phyloP scores from a whole-genome alignment of 2,888 invertebrate species.

The Caenorhabditis sp. region DNA sequence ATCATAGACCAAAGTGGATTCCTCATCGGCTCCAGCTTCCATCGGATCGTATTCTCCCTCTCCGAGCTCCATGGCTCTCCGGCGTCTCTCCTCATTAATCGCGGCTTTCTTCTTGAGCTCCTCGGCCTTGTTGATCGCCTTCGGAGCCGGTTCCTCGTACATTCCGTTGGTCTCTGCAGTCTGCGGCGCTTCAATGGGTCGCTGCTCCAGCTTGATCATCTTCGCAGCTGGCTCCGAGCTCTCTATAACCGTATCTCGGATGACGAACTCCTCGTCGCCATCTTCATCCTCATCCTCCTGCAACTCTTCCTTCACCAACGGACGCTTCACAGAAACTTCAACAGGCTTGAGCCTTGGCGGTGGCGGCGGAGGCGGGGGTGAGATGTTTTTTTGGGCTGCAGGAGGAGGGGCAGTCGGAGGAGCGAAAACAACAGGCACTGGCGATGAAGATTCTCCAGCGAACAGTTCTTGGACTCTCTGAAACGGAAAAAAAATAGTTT shows the following conservation, averaged over 20 bases:
- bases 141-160: neutral
- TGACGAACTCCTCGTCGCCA: constrained; percentile 52
- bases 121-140: constrained; percentile 22
- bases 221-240: neutral
- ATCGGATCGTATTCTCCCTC: constrained; percentile 59
- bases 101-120: constrained; percentile 21
- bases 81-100: constrained; percentile 15
- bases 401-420: neutral
- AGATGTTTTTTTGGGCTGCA: too few species aligned
- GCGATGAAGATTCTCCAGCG: neutral
- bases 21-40: constrained; percentile 15
- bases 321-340: constrained; percentile 1
- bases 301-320: neutral
- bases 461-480: constrained; percentile 37
- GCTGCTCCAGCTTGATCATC: neutral
- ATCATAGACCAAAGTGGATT: constrained; percentile 15
- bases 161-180: neutral
- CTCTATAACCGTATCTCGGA: constrained; percentile 42
- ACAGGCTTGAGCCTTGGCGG: constrained; percentile 1
- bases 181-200: neutral
- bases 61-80: constrained; percentile 26
- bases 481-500: too few species aligned
- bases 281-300: constrained; percentile 29
- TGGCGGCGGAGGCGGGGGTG: constrained; percentile 16
- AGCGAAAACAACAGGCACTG: constrained; percentile 9